Evolutionary conservation across 2,888 invertebrate species (phyloP), one percentile per base, ranked within the genome.

Genomic region (Zygaena filipendulae): DNA sequence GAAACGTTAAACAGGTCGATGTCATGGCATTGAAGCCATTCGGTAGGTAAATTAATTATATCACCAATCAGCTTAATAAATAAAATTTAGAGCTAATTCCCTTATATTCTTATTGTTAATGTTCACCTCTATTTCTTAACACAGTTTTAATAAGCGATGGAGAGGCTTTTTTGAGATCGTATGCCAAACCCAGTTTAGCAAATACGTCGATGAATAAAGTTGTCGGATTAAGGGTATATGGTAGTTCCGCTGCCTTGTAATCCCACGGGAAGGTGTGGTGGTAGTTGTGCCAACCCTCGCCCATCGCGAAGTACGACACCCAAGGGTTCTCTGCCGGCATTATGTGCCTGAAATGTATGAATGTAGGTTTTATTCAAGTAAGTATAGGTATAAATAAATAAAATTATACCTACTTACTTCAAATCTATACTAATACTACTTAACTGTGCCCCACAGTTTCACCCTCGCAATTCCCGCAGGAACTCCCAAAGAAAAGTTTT

Each of bases 191-290:
- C 23, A 92, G 67, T 47, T 69, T 77, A 0, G 87, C 84, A 60
- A 89, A 90, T 6, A 83, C 51, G 49, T 93, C 87, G 27, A 94
- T 77, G 26, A 87, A 59, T 20, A 82, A 53, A 0, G 91, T 88
- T 2, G 92, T 91, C 0, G 84, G 27, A 55, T 92, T 92, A n/a
- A 85, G 54, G 38, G 82, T 57, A 36, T 83, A 82, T 23, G 91
- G 91, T n/a, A 92, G 74, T 60, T 96, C 95, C 4, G 92, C 88
- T 13, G 95, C 90, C 52, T 92, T 90, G 82, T 95, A 95, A 63
- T 95, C 95, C 88, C 92, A 92, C 0, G 95, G 95, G 66, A 95
- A 95, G 0, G 90, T 88, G 67, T 95, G 95, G 59, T 95, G 95
- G 64, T 92, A 95, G 70, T 95, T 95, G 74, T 95, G 95, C 90